Percentiles rank a stretch among this genome's conserved stretches.
Evolutionary conservation across 2,113 vertebrate species (phyloP).

Genomic region (Carollia perspicillata): DNA sequence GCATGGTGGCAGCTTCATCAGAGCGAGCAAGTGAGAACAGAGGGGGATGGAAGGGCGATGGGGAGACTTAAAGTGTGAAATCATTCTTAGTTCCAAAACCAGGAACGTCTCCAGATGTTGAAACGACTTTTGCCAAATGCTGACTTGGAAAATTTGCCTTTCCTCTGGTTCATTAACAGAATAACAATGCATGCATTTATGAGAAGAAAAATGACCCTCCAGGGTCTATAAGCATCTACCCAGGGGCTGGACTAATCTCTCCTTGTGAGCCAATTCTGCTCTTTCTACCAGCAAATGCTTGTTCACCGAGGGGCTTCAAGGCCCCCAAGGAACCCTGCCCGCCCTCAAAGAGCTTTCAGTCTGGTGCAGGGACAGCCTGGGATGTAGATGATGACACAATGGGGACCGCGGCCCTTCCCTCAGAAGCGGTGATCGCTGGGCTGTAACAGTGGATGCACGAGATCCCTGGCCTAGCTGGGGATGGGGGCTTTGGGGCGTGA

Average conservation of each 20-base stretch:
- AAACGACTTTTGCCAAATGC: conserved; percentile 31
- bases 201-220: not conserved
- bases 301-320: not conserved
- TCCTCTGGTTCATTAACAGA: not conserved
- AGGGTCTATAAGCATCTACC: not conserved
- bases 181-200: not conserved
- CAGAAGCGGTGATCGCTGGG: fast-evolving
- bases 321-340: not conserved
- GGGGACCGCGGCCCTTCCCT: fast-evolving
- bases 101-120: not conserved
- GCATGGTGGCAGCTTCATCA: not conserved
- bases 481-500: not conserved
- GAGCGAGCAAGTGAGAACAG: not conserved
- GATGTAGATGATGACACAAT: fast-evolving
- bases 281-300: not conserved
- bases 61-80: not conserved
- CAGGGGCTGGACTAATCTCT: not conserved
- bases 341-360: not conserved
- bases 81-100: not conserved
- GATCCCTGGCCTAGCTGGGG: not conserved
- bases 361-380: not conserved
- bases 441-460: not conserved
- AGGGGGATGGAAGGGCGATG: too few relatives aligned
- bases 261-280: not conserved
- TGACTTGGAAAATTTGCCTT: not conserved